phyloP scores from a whole-genome alignment of 1,140 invertebrate genomes.

The Doryteuthis pealeii region DNA sequence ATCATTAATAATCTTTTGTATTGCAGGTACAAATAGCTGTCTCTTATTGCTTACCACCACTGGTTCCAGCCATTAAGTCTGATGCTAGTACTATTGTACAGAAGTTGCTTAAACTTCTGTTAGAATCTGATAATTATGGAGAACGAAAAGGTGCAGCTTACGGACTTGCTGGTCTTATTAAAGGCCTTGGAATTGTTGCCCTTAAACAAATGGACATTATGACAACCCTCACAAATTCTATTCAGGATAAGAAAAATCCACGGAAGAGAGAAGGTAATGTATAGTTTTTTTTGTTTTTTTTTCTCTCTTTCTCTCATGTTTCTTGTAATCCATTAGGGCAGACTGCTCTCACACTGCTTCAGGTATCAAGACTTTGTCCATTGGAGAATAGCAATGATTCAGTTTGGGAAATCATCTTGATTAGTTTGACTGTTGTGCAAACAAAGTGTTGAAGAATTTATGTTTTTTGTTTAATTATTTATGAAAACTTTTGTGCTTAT shows the following conservation, averaged over 20 bases:
- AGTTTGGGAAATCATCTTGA: no score
- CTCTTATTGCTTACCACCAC: slow-evolving; percentile 89
- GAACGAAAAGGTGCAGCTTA: slow-evolving; percentile 74
- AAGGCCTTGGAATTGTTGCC: slow-evolving; percentile 93
- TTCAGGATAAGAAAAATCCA: slow-evolving; percentile 96
- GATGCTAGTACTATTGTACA: slow-evolving; percentile 86
- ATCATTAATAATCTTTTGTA: not conserved
- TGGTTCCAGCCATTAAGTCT: slow-evolving; percentile 88
- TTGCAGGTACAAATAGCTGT: slow-evolving; percentile 94
- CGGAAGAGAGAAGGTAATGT: slow-evolving; percentile 82
- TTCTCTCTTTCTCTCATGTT: no score
- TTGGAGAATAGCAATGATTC: no score
- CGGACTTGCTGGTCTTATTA: slow-evolving; percentile 70
- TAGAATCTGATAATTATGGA: slow-evolving; percentile 95
- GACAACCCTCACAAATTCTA: slow-evolving; percentile 87
- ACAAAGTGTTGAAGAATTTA: no score
- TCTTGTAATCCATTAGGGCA: no score
- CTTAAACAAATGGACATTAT: slow-evolving; percentile 96
- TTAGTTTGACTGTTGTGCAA: no score
- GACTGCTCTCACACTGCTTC: no score
- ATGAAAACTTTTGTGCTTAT: no score
- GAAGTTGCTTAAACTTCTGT: slow-evolving; percentile 80
- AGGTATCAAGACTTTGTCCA: no score
- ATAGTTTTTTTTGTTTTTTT: no score
- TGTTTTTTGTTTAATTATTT: no score